Base-by-base conservation (phyloP, 2,888 invertebrate species). In the Myopa tessellatipennis region DNA sequence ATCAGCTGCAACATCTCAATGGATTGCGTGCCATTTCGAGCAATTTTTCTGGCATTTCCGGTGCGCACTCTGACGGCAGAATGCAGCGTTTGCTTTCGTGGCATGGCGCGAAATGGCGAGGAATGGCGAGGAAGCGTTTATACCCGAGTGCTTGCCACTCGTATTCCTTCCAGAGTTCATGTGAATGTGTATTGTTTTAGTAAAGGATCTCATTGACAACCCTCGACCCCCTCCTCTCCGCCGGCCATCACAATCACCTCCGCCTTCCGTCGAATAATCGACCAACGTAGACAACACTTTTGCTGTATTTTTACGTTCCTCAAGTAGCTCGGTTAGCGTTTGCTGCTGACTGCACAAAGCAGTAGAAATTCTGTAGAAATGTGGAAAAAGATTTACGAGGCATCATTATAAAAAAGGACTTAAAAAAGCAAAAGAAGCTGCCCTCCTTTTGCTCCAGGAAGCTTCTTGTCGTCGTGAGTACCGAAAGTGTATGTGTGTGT, bases 351-450 rank as follows among this genome's bases (percentile, higher is more conserved):
- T 45, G 36, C 38, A 67, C 61, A 34, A 0, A 50, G 50, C 26
- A 69, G 52, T 7, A 69, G 34, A 26, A 69, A 26, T 50, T 69
- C 55, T 70, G 6, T 10, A 45, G 74, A 78, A 45, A 79, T 78
- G 72, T 72, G 68, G 74, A 67, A 77, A 36, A 77, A 77, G 78
- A 78, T 79, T 79, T 79, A 79, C 78, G 78, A 78, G 76, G 72
- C 76, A 72, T 67, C 78, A 78, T 79, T 69, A 45, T 12, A 26
- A 67, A 36, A 10, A 38, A 58, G 12, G 8, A 67, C 8, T 1
- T 58, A 60, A 36, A 60, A 36, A 60, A 55, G 14, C 10, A 5
- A 58, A 61, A 45, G n/a, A 69, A 45, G 34, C 61, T 63, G 26
- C 65, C 45, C 45, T 6, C 45, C 45, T 45, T 45, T 10, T 16